Conservation (phyloP, 2,113 vertebrate genomes). For the cattle (Bos taurus) region DNA sequence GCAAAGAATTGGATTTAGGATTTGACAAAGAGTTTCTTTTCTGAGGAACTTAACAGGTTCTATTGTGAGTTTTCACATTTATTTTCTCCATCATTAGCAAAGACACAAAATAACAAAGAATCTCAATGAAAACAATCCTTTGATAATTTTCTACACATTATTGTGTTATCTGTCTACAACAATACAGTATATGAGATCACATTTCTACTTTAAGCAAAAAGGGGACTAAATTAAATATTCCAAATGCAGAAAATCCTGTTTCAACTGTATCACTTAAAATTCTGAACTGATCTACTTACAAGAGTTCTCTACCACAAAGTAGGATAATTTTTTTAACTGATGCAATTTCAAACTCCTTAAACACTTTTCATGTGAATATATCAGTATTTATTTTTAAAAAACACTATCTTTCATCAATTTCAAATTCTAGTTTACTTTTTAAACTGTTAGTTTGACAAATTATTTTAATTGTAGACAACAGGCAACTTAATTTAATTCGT, state of each 20-base stretch:
- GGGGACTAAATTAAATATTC: neutral
- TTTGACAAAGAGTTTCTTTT: slow-evolving; percentile 54
- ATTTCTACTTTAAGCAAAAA: slow-evolving; percentile 9
- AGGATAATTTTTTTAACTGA: neutral
- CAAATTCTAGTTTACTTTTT: neutral
- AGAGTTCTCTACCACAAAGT: slow-evolving; percentile 3
- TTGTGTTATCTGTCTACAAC: neutral
- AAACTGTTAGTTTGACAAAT: neutral
- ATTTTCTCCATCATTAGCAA: slow-evolving; percentile 39
- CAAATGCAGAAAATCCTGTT: neutral
- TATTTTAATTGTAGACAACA: neutral
- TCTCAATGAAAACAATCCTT: neutral
- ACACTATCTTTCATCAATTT: neutral
- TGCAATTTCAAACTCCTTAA: slow-evolving; percentile 4
- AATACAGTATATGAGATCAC: neutral
- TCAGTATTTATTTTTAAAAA: neutral
- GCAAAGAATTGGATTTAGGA: slow-evolving; percentile 75
- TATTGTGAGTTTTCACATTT: slow-evolving; percentile 40
- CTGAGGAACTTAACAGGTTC: slow-evolving; percentile 24
- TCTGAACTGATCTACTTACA: neutral
- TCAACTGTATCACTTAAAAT: neutral
- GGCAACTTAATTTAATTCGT: neutral
- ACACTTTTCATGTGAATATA: slow-evolving; percentile 1
- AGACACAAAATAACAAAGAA: neutral
- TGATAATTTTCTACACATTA: neutral